These are phyloP conservation scores for Brachirus orientalis DNA, from an alignment of 2,113 vertebrate species.

Conservation along the genomic window DNA sequence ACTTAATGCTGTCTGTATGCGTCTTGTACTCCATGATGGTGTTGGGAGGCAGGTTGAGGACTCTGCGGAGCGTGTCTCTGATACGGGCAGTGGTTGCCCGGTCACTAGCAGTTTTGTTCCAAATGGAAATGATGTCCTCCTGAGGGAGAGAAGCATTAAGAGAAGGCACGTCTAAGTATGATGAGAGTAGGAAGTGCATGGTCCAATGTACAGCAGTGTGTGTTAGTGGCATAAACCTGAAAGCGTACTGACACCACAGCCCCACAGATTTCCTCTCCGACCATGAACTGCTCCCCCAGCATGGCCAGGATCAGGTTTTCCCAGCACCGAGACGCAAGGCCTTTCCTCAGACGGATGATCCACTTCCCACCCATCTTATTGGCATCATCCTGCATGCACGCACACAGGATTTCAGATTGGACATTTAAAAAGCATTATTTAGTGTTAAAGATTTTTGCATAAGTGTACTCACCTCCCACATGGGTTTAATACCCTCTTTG, in stretches of 20 bases:
- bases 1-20: slow-evolving; percentile 88
- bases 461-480: slow-evolving; percentile 85
- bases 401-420: neutral
- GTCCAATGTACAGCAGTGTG: neutral
- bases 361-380: slow-evolving; percentile 88
- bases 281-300: slow-evolving; percentile 89
- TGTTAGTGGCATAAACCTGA: slow-evolving; percentile 73
- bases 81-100: slow-evolving; percentile 85
- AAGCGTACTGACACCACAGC: slow-evolving; percentile 87
- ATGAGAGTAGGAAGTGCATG: neutral
- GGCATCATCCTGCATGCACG: slow-evolving; percentile 81
- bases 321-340: slow-evolving; percentile 86
- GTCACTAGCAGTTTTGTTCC: slow-evolving; percentile 88
- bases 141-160: slow-evolving; percentile 42
- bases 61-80: slow-evolving; percentile 85
- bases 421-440: neutral
- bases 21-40: slow-evolving; percentile 89
- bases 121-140: slow-evolving; percentile 89
- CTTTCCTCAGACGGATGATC: slow-evolving; percentile 87
- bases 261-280: slow-evolving; percentile 87
- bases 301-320: slow-evolving; percentile 88
- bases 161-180: slow-evolving; percentile 43
- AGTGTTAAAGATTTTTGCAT: neutral
- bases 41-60: slow-evolving; percentile 86
- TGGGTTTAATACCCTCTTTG: slow-evolving; percentile 88